Evolutionary conservation across 2,888 invertebrate genomes (phyloP).

Genomic region (Mechanitis messenoides): DNA sequence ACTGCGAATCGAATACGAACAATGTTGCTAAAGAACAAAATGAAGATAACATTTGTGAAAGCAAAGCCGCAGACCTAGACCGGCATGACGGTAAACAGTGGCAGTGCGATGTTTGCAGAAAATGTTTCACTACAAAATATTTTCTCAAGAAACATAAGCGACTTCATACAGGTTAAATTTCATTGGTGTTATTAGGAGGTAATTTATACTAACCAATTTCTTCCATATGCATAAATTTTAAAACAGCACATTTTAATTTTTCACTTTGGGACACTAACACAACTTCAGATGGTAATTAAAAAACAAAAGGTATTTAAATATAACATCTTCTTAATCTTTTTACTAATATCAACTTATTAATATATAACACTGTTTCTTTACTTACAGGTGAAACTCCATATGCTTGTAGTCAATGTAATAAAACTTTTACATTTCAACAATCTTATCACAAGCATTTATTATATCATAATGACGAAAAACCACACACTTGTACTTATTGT

Average conservation of each 20-base stretch:
- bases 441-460: slow-evolving; percentile 92
- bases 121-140: slow-evolving; percentile 92
- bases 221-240: slow-evolving; percentile 20
- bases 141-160: slow-evolving; percentile 92
- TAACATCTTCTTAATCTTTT: slow-evolving; percentile 11
- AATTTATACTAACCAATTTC: slow-evolving; percentile 61
- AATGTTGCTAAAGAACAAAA: slow-evolving; percentile 36
- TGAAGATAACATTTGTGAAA: slow-evolving; percentile 34
- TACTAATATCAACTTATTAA: slow-evolving; percentile 19
- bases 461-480: slow-evolving; percentile 91
- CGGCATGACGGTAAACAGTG: slow-evolving; percentile 84
- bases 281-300: slow-evolving; percentile 1
- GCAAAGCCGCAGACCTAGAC: slow-evolving; percentile 41
- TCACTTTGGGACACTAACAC: slow-evolving; percentile 5
- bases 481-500: slow-evolving; percentile 84
- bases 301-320: slow-evolving; percentile 3
- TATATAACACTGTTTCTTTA: slow-evolving; percentile 15
- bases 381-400: slow-evolving; percentile 89
- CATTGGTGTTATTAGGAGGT: slow-evolving; percentile 65
- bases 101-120: slow-evolving; percentile 90
- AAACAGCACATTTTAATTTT: slow-evolving; percentile 12
- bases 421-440: slow-evolving; percentile 92
- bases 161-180: slow-evolving; percentile 84
- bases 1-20: slow-evolving; percentile 24
- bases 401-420: slow-evolving; percentile 86